These are phyloP conservation scores for Sitodiplosis mosellana DNA, from an alignment of 1,140 invertebrate species.

Conservation along the genomic window DNA sequence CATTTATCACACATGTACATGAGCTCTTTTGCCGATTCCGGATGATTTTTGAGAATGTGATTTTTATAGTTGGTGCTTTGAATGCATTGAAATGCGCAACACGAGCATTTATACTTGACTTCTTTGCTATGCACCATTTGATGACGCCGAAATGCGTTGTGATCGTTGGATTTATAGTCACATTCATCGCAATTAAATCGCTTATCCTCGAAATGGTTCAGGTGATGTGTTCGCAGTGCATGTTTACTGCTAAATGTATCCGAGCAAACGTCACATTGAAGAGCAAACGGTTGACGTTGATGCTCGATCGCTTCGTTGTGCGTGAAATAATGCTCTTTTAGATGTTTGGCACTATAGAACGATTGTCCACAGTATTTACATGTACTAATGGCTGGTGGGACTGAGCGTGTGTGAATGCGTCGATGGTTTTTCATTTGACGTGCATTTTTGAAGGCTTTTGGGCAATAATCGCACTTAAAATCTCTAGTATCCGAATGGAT, in stretches of 20 bases:
- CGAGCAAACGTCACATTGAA: conserved; percentile 9
- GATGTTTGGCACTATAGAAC: conserved; percentile 35
- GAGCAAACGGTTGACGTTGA: neutral
- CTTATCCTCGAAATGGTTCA: conserved; percentile 33
- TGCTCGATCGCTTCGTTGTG: conserved; percentile 49
- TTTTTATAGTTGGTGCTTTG: conserved; percentile 41
- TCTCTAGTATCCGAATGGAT: conserved; percentile 43
- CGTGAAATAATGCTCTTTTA: conserved; percentile 39
- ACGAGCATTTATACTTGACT: conserved; percentile 48
- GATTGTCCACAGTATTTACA: conserved; percentile 42
- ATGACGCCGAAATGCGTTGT: conserved; percentile 65
- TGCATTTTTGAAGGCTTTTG: conserved; percentile 56
- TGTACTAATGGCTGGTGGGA: conserved; percentile 10
- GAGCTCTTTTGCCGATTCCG: conserved; percentile 15
- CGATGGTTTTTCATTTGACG: conserved; percentile 53
- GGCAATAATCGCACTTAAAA: conserved; percentile 44
- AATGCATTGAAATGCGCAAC: conserved; percentile 49
- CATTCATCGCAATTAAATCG: conserved; percentile 58
- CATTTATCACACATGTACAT: conserved; percentile 17
- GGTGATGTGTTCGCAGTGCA: conserved; percentile 48
- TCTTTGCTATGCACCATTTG: conserved; percentile 55
- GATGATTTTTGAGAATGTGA: conserved; percentile 19
- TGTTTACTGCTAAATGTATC: conserved; percentile 21
- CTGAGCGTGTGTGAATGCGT: conserved; percentile 32
- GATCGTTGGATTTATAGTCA: conserved; percentile 54